Evolutionary conservation across 2,113 vertebrate genomes (phyloP).

Genomic region (Nothocercus nigrocapillus): DNA sequence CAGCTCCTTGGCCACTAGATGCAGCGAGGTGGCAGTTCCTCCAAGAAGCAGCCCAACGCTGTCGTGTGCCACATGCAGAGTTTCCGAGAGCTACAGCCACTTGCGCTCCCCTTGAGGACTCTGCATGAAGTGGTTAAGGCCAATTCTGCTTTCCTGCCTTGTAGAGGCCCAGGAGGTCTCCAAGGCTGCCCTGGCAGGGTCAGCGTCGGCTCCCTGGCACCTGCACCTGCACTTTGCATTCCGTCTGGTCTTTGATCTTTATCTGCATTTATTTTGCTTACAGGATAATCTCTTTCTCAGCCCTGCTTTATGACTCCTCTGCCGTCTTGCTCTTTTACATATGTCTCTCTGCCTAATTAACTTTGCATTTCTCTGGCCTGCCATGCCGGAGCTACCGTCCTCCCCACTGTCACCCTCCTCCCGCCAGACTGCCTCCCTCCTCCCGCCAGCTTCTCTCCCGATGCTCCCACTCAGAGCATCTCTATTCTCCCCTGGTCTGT

Average conservation of each 20-base stretch:
- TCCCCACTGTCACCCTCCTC: neutral
- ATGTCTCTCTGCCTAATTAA: neutral
- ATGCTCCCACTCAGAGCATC: neutral
- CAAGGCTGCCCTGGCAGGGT: neutral
- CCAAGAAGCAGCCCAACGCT: neutral
- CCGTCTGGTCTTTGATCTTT: neutral
- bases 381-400: neutral
- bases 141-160: neutral
- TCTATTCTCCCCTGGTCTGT: neutral
- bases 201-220: neutral
- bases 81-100: neutral
- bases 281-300: neutral
- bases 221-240: neutral
- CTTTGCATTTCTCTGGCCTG: neutral
- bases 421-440: neutral
- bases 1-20: neutral
- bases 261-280: neutral
- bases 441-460: neutral
- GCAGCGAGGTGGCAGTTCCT: neutral
- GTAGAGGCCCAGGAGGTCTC: neutral
- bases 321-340: neutral
- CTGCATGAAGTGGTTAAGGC: neutral
- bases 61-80: neutral
- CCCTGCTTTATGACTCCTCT: neutral
- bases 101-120: neutral